Conservation (phyloP, 2,113 vertebrate species). For the Gopherus evgoodei region DNA sequence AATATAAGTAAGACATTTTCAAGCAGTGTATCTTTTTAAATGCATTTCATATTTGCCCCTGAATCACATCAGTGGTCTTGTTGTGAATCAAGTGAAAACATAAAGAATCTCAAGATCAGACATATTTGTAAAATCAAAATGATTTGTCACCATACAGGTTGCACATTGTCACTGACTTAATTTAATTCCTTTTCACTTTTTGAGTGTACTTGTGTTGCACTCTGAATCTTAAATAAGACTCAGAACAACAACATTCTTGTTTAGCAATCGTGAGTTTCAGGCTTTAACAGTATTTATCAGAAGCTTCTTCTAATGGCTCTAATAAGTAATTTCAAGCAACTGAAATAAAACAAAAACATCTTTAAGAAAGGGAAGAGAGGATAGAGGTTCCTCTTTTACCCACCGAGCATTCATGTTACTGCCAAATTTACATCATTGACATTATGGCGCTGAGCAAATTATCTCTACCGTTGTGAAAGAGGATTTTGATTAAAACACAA, state of each 20-base stretch:
- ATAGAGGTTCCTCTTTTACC: background rate
- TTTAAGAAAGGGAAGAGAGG: background rate
- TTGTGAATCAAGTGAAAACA: background rate
- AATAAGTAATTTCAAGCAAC: background rate
- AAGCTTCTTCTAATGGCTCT: slow-evolving; percentile 7
- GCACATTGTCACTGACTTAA: background rate
- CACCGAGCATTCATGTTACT: background rate
- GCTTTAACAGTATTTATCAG: accelerated
- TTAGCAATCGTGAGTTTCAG: background rate
- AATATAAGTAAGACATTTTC: background rate
- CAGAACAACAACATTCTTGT: background rate
- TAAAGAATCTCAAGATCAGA: background rate
- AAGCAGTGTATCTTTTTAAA: background rate
- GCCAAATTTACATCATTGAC: background rate
- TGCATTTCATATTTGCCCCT: background rate
- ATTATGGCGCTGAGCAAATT: background rate
- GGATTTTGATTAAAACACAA: background rate
- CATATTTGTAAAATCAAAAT: background rate
- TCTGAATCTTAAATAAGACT: background rate
- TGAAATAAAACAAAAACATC: background rate
- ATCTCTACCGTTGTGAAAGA: background rate
- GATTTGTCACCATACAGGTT: background rate
- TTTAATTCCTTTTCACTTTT: background rate
- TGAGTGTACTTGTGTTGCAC: background rate
- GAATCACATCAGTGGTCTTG: background rate